phyloP scores from a whole-genome alignment of 2,888 invertebrate genomes.

The Anaspis maculata region DNA sequence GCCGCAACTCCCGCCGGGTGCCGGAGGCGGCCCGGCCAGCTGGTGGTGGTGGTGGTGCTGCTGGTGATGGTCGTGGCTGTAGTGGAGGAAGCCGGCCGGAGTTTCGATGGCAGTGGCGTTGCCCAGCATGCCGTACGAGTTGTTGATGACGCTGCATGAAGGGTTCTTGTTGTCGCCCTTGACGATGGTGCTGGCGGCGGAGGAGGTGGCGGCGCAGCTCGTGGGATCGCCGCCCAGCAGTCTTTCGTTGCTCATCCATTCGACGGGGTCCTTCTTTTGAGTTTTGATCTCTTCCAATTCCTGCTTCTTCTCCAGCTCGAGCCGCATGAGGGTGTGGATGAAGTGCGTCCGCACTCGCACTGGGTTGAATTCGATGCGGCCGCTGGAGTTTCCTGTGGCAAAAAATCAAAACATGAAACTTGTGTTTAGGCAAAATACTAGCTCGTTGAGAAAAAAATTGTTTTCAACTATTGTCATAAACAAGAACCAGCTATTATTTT shows the following conservation, averaged over 20 bases:
- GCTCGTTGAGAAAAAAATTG: too few species aligned
- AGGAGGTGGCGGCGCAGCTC: slow-evolving; percentile 18
- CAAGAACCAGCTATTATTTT: too few species aligned
- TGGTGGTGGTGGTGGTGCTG: too few species aligned
- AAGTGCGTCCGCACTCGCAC: slow-evolving; percentile 93
- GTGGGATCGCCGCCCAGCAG: slow-evolving; percentile 32
- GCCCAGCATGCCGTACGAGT: slow-evolving; percentile 55
- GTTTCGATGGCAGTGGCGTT: slow-evolving; percentile 25
- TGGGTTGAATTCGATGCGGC: slow-evolving; percentile 94
- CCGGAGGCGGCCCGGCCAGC: neutral
- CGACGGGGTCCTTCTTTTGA: slow-evolving; percentile 40
- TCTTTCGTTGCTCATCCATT: slow-evolving; percentile 45
- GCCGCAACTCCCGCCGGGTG: neutral
- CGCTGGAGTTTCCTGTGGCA: slow-evolving; percentile 86
- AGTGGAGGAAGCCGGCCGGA: slow-evolving; percentile 29
- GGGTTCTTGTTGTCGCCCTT: slow-evolving; percentile 30
- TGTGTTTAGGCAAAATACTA: too few species aligned
- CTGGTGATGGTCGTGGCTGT: too few species aligned
- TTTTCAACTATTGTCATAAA: too few species aligned
- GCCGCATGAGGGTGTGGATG: slow-evolving; percentile 91
- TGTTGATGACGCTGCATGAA: slow-evolving; percentile 44
- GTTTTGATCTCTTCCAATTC: slow-evolving; percentile 46
- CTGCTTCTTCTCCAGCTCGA: slow-evolving; percentile 81
- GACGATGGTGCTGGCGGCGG: slow-evolving; percentile 15
- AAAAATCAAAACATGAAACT: too few species aligned